These are phyloP conservation scores for Griposia aprilina DNA, from an alignment of 2,888 invertebrate species.

Conservation along the genomic window DNA sequence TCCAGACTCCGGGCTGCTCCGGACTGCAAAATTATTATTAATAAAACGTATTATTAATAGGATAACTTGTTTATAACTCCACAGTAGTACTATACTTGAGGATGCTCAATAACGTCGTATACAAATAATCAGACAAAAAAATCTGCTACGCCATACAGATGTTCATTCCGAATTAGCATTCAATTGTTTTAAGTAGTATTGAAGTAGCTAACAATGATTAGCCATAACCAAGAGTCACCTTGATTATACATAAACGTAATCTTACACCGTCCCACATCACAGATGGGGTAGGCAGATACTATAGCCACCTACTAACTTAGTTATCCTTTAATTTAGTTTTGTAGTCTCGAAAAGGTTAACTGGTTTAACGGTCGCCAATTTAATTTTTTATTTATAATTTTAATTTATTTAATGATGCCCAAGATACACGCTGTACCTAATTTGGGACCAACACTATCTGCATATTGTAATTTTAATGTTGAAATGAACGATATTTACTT, in stretches of 20 bases:
- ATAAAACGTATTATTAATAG: neutral
- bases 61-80: neutral
- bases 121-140: neutral
- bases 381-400: no score
- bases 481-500: no score
- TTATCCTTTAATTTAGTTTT: no score
- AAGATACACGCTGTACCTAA: no score
- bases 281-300: neutral
- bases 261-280: neutral
- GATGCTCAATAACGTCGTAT: neutral
- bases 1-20: neutral
- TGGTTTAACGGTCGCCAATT: no score
- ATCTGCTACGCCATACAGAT: neutral
- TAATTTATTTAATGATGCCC: no score
- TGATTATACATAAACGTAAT: neutral
- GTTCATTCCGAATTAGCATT: neutral
- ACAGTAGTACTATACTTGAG: neutral
- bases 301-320: neutral
- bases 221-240: neutral
- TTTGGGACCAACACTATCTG: no score
- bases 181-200: conserved; percentile 1
- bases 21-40: neutral
- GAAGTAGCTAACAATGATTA: neutral
- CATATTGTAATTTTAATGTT: no score
- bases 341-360: no score